phyloP scores from a whole-genome alignment of 2,797 vertebrate species.

The Hephaestus fuliginosus region DNA sequence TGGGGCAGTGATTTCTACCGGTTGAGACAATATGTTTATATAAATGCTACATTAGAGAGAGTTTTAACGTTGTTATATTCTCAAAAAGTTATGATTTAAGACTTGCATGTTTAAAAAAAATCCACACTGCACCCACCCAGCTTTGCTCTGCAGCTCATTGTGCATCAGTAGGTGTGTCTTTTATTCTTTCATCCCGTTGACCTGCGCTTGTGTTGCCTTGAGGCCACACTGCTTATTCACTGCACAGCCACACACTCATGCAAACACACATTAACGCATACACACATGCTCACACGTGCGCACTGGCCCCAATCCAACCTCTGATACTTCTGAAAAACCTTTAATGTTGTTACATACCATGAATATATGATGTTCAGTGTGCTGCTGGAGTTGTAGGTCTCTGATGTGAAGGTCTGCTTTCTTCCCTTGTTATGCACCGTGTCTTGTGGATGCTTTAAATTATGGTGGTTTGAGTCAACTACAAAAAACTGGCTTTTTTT shows the following conservation, averaged over 20 bases:
- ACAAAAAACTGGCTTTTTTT: not conserved
- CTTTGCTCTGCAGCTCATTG: constrained; percentile 7
- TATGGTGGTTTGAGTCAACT: not conserved
- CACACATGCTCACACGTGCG: constrained; percentile 3
- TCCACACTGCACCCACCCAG: constrained; percentile 1
- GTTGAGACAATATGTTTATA: constrained; percentile 11
- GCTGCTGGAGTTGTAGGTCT: constrained; percentile 23
- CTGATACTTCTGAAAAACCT: constrained; percentile 35
- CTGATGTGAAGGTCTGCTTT: constrained; percentile 26
- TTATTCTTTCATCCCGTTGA: constrained; percentile 37
- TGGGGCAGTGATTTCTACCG: not conserved
- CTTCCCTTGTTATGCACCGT: constrained; percentile 10
- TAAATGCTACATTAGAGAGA: constrained; percentile 14
- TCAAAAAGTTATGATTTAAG: constrained; percentile 12
- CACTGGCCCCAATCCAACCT: constrained; percentile 36
- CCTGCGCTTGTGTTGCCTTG: constrained; percentile 30
- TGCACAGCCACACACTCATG: constrained; percentile 9
- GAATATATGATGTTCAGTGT: constrained; percentile 23
- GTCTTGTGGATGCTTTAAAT: constrained; percentile 16
- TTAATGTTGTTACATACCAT: constrained; percentile 36
- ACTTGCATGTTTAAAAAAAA: constrained; percentile 13
- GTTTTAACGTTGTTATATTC: not conserved
- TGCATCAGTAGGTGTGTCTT: constrained; percentile 34
- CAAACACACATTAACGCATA: constrained; percentile 26
- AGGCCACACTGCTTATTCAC: constrained; percentile 43